Evolutionary conservation across 2,888 invertebrate species (phyloP).

Genomic region (Schrankia costaestrigalis): DNA sequence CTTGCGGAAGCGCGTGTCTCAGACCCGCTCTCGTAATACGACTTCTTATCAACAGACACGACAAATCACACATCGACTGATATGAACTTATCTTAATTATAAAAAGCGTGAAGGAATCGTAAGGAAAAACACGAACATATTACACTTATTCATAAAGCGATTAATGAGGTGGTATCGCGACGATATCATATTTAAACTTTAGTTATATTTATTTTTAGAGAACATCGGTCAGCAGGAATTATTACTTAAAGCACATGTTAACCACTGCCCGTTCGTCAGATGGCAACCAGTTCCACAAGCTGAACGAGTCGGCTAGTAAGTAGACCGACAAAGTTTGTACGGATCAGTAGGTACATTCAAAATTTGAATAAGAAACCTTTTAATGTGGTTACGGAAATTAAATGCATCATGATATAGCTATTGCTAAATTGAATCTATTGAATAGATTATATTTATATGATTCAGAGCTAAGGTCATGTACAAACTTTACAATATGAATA

Average conservation of each 20-base stretch:
- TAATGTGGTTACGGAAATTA: neutral
- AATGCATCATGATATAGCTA: constrained; percentile 6
- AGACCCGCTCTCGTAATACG: constrained; percentile 66
- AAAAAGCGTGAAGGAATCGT: constrained; percentile 12
- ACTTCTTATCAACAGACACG: constrained; percentile 53
- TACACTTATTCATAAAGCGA: too few species aligned
- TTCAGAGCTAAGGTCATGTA: too few species aligned
- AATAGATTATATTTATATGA: too few species aligned
- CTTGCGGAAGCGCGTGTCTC: constrained; percentile 77
- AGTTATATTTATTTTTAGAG: constrained; percentile 26
- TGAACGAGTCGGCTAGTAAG: constrained; percentile 51
- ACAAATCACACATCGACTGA: constrained; percentile 37
- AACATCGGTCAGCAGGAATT: constrained; percentile 48
- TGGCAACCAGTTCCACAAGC: constrained; percentile 59
- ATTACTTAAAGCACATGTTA: constrained; percentile 49
- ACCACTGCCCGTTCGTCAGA: constrained; percentile 42
- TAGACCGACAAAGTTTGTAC: constrained; percentile 49
- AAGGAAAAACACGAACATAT: too few species aligned
- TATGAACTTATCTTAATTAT: constrained; percentile 23
- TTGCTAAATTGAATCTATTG: neutral
- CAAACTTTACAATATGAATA: too few species aligned
- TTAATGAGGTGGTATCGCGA: too few species aligned
- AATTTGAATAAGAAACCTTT: constrained; percentile 17
- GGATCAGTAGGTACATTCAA: constrained; percentile 37
- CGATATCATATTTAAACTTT: neutral